Conservation (phyloP, 2,888 invertebrate genomes). For the Julus scanicus region DNA sequence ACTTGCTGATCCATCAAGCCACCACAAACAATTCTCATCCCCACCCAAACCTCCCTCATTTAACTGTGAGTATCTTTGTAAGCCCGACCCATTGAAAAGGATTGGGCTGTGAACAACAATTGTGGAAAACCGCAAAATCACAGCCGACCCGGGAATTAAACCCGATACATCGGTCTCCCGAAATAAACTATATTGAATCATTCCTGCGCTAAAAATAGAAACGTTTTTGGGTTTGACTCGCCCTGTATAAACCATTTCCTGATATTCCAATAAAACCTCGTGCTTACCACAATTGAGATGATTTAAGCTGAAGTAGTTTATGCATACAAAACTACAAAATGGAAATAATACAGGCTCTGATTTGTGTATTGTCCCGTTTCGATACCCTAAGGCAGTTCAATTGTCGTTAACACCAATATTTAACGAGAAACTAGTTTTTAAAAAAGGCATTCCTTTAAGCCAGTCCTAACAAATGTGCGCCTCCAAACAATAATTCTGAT, state of each 20-base stretch:
- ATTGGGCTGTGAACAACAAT: no score
- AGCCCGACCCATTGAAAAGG: no score
- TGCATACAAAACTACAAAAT: neutral
- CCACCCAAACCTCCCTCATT: no score
- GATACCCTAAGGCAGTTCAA: neutral
- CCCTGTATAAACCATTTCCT: neutral
- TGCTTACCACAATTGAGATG: neutral
- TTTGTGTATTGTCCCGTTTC: neutral
- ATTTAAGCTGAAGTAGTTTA: neutral
- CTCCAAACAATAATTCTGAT: neutral
- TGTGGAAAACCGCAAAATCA: no score
- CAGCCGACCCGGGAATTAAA: no score
- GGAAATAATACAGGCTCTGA: neutral
- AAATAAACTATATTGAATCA: no score
- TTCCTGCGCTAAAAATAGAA: no score
- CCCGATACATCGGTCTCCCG: no score
- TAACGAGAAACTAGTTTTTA: neutral
- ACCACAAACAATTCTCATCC: no score
- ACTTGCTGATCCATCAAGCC: no score
- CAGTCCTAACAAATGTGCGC: neutral
- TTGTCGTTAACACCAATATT: conserved; percentile 11
- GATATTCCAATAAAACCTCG: neutral
- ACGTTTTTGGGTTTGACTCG: no score
- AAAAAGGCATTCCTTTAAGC: neutral
- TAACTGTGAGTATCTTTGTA: no score